phyloP scores from a whole-genome alignment of 2,113 vertebrate genomes.

The Prionailurus viverrinus region DNA sequence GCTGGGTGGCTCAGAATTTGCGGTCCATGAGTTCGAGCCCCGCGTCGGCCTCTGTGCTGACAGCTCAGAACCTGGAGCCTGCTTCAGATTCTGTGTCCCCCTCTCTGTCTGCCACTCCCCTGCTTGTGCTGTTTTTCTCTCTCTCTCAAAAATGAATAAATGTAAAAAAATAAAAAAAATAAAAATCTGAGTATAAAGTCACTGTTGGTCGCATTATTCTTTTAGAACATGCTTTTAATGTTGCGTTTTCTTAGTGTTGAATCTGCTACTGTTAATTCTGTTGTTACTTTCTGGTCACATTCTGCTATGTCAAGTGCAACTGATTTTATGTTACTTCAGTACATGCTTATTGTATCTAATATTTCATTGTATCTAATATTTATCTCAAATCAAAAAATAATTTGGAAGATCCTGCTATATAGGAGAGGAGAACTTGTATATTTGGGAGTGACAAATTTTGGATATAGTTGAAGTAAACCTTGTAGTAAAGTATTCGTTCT shows the following conservation, averaged over 20 bases:
- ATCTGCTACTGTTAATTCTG: background rate
- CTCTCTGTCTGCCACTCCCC: too few species aligned
- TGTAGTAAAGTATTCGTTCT: background rate
- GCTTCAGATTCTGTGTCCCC: too few species aligned
- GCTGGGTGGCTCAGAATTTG: too few species aligned
- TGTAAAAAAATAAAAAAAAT: too few species aligned
- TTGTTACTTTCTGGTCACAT: background rate
- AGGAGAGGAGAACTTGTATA: background rate
- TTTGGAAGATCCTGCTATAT: background rate
- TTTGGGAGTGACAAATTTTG: background rate
- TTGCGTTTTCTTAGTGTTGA: background rate
- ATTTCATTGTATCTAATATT: background rate
- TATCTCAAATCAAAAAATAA: constrained; percentile 9
- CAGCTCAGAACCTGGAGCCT: too few species aligned
- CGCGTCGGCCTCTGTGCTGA: too few species aligned
- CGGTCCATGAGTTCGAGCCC: too few species aligned
- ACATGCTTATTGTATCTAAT: background rate
- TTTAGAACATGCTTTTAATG: background rate
- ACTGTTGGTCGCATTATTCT: background rate
- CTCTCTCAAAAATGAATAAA: too few species aligned
- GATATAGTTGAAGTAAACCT: background rate
- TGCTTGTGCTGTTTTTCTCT: too few species aligned
- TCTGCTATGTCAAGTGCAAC: background rate
- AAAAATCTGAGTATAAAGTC: background rate
- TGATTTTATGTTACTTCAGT: constrained; percentile 35